Conservation (phyloP, 2,797 vertebrate species). For the Pelochelys cantorii region DNA sequence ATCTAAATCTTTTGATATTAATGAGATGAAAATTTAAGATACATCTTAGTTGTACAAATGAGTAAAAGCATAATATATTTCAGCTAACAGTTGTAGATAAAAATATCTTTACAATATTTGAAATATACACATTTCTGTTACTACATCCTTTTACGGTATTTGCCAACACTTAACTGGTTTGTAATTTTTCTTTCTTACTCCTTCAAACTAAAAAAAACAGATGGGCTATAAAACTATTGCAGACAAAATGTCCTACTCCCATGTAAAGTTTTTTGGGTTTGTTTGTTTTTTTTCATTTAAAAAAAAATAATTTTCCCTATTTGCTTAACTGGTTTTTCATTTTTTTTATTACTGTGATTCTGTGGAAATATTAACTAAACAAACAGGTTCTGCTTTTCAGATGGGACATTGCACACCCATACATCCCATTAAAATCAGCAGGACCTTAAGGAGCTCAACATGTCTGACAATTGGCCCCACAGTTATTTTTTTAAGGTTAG, state of each 20-base stretch:
- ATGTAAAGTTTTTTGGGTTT: neutral
- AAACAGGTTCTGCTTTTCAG: neutral
- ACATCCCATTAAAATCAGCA: neutral
- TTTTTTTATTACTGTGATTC: neutral
- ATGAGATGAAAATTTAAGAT: conserved; percentile 5
- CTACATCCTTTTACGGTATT: neutral
- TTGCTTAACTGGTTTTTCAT: neutral
- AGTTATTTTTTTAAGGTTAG: conserved; percentile 64
- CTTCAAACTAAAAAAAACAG: neutral
- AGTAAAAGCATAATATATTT: neutral
- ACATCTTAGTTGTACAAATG: neutral
- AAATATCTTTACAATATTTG: neutral
- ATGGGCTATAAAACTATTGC: neutral
- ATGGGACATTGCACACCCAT: neutral
- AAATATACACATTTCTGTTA: neutral
- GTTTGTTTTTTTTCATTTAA: neutral
- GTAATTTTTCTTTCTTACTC: neutral
- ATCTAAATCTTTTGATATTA: neutral
- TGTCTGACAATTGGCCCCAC: neutral
- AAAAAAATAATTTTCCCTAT: neutral
- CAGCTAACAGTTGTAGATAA: neutral
- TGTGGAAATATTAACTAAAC: conserved; percentile 36
- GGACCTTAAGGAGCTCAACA: neutral
- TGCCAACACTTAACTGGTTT: neutral
- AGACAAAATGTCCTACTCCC: neutral